Evolutionary conservation across 2,113 vertebrate species (phyloP).

Genomic region (Notothenia coriiceps): DNA sequence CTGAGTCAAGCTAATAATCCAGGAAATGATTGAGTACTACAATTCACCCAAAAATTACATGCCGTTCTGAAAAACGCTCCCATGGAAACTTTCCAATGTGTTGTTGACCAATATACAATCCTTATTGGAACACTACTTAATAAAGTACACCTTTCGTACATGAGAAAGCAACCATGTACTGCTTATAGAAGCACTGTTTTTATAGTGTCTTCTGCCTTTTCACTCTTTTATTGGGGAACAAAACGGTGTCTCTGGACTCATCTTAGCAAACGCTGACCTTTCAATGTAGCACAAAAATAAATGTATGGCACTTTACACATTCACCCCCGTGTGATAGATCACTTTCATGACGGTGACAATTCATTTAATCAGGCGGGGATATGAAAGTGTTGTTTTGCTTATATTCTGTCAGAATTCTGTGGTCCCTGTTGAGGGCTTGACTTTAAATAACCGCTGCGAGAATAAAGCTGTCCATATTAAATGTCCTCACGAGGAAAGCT

Average conservation of each 20-base stretch:
- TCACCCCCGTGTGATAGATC: constrained; percentile 76
- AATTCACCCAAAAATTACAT: too few relatives aligned
- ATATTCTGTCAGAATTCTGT: constrained; percentile 43
- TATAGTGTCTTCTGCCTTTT: constrained; percentile 45
- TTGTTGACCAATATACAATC: too few relatives aligned
- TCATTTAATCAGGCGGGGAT: constrained; percentile 71
- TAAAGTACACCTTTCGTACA: constrained; percentile 10
- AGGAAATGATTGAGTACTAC: too few relatives aligned
- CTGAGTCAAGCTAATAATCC: too few relatives aligned
- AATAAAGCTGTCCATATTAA: constrained; percentile 51
- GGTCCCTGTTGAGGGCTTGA: constrained; percentile 49
- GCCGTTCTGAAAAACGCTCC: too few relatives aligned
- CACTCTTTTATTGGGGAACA: constrained; percentile 57
- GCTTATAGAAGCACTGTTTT: constrained; percentile 45
- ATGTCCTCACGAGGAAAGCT: constrained; percentile 45
- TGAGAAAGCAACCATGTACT: constrained; percentile 45
- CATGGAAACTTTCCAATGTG: neutral
- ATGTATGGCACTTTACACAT: constrained; percentile 82
- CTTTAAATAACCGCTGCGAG: constrained; percentile 51
- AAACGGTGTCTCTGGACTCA: constrained; percentile 58
- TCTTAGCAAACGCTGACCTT: constrained; percentile 79
- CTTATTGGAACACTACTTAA: constrained; percentile 11
- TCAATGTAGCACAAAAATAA: constrained; percentile 77
- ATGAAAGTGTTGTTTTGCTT: constrained; percentile 53
- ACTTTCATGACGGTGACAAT: constrained; percentile 71